Evolutionary conservation across 2,113 vertebrate species (phyloP).

Genomic region (Pterocles burchelli): DNA sequence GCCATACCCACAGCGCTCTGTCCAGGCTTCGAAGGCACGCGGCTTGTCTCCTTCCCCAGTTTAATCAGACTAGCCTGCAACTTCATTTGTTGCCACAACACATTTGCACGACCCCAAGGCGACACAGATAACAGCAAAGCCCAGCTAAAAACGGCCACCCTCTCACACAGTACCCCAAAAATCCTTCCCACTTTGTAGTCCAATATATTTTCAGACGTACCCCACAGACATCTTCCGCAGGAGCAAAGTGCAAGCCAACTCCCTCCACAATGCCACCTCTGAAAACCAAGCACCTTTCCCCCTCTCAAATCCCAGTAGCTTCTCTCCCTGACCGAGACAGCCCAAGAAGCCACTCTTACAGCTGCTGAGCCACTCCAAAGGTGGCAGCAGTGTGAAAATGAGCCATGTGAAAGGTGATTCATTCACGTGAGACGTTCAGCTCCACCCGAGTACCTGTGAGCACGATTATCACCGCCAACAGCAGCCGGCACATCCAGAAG

Average conservation of each 20-base stretch:
- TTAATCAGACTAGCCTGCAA: neutral
- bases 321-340: neutral
- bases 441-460: neutral
- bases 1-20: neutral
- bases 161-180: neutral
- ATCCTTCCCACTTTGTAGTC: neutral
- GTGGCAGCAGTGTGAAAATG: neutral
- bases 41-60: neutral
- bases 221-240: neutral
- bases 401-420: neutral
- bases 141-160: neutral
- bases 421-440: neutral
- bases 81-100: neutral
- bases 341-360: neutral
- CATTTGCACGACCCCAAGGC: neutral
- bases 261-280: neutral
- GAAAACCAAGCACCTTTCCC: neutral
- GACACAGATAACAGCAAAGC: neutral
- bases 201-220: neutral
- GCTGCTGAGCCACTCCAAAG: neutral
- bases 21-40: neutral
- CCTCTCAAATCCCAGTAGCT: neutral
- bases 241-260: neutral
- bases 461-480: neutral
- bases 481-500: neutral